Conservation (phyloP, 2,797 vertebrate species). For the Eulemur rubriventer region DNA sequence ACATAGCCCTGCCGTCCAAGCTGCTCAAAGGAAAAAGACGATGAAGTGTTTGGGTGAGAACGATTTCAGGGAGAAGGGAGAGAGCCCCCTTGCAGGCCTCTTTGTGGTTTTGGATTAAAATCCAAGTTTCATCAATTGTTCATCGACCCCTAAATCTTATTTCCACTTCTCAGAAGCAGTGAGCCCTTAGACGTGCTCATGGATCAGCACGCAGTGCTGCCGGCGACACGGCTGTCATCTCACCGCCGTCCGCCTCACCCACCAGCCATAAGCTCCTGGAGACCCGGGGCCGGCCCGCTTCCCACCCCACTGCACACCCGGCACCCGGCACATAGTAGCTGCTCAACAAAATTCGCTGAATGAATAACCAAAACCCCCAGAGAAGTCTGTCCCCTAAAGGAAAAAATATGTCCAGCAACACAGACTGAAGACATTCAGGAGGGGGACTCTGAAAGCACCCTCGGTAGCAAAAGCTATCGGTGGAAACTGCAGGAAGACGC, state of each 20-base stretch:
- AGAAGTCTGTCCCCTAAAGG: not conserved
- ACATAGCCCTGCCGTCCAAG: too few species aligned
- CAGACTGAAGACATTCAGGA: not conserved
- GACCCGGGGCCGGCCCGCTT: not conserved
- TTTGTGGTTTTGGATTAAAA: not conserved
- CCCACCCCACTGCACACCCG: fast-evolving
- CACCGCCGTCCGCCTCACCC: not conserved
- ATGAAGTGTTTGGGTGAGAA: not conserved
- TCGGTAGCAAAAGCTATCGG: not conserved
- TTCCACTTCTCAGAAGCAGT: not conserved
- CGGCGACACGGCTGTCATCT: fast-evolving
- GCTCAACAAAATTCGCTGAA: not conserved
- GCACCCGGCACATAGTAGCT: not conserved
- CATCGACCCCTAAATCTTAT: not conserved
- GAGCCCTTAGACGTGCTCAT: fast-evolving
- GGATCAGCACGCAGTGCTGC: not conserved
- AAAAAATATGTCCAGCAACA: not conserved
- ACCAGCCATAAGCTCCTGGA: not conserved
- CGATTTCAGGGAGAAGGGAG: not conserved
- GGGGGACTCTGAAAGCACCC: too few species aligned
- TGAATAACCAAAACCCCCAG: not conserved
- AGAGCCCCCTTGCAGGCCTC: not conserved
- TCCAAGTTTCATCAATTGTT: not conserved
- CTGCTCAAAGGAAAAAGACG: not conserved
- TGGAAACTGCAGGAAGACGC: not conserved